Percentiles rank a stretch among this genome's conserved stretches.
Evolutionary conservation across 2,888 invertebrate genomes (phyloP).

Genomic region (Girardia tigrina): DNA sequence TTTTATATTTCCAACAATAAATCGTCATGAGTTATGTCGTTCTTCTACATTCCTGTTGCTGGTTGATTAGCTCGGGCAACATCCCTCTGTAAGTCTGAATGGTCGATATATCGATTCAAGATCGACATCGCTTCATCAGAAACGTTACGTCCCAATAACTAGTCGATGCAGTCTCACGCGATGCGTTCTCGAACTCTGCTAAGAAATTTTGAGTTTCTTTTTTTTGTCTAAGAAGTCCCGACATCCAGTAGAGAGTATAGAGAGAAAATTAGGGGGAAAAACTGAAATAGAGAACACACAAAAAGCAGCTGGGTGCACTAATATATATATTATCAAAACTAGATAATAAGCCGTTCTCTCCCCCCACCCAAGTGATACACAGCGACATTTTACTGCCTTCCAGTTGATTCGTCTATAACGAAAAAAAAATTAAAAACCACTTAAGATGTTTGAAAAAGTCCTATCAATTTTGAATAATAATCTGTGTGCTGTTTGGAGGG

Average conservation of each 20-base stretch:
- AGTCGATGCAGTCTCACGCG: slow-evolving; percentile 6
- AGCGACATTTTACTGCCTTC: slow-evolving; percentile 13
- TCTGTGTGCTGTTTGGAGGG: slow-evolving; percentile 3
- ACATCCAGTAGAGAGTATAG: neutral
- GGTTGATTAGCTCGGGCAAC: slow-evolving; percentile 9
- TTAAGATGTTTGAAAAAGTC: slow-evolving; percentile 19
- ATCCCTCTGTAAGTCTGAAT: neutral
- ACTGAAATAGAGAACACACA: neutral
- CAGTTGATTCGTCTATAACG: neutral
- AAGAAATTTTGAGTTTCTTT: neutral
- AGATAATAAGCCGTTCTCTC: neutral
- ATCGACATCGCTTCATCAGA: slow-evolving; percentile 1
- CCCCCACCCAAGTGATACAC: slow-evolving; percentile 3
- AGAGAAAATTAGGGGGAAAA: neutral
- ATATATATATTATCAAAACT: slow-evolving; percentile 9
- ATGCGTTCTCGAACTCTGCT: neutral
- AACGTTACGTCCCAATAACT: neutral
- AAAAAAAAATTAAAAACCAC: slow-evolving; percentile 21
- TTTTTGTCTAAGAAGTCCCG: neutral
- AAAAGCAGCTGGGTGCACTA: neutral
- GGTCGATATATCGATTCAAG: slow-evolving; percentile 16
- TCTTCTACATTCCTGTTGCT: neutral
- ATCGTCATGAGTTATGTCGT: neutral
- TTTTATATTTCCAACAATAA: neutral
- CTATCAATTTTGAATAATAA: neutral